Evolutionary conservation across 2,888 invertebrate species (phyloP).

Genomic region (Agrotis ipsilon): DNA sequence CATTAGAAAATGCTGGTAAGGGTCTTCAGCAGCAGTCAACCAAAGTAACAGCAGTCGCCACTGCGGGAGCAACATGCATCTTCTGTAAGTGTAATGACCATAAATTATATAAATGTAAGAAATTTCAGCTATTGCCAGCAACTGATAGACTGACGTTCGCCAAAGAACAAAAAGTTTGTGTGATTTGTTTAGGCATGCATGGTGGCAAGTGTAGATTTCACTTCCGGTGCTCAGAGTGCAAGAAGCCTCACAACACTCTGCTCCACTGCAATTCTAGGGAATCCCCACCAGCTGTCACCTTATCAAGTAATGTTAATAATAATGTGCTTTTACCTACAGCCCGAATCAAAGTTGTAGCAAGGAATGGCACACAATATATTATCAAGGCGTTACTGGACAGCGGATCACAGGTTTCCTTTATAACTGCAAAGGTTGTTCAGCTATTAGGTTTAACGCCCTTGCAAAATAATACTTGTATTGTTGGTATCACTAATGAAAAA

Average conservation of each 20-base stretch:
- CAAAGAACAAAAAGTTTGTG: not conserved
- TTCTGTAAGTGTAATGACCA: constrained; percentile 3
- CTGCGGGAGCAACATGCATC: constrained; percentile 1
- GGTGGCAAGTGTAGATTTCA: constrained; percentile 5
- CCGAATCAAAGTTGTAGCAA: constrained; percentile 12
- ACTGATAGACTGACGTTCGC: not conserved
- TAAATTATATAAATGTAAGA: not conserved
- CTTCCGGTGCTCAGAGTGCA: constrained; percentile 14
- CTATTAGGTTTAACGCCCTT: too few relatives aligned
- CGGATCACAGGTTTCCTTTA: not conserved
- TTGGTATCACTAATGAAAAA: too few relatives aligned
- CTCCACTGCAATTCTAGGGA: constrained; percentile 14
- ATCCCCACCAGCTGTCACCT: constrained; percentile 17
- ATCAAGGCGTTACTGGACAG: too few relatives aligned
- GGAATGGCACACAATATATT: not conserved
- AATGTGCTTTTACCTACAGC: constrained; percentile 11
- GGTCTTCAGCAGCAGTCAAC: too few relatives aligned
- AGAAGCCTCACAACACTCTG: constrained; percentile 10
- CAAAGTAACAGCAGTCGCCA: not conserved
- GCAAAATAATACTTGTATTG: too few relatives aligned
- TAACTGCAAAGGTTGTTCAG: too few relatives aligned
- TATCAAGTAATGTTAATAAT: constrained; percentile 1
- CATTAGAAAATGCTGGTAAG: too few relatives aligned
- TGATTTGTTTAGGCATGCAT: not conserved
- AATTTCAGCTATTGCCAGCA: not conserved